Base-by-base conservation (phyloP, 2,888 invertebrate genomes). In the Noctua janthina region DNA sequence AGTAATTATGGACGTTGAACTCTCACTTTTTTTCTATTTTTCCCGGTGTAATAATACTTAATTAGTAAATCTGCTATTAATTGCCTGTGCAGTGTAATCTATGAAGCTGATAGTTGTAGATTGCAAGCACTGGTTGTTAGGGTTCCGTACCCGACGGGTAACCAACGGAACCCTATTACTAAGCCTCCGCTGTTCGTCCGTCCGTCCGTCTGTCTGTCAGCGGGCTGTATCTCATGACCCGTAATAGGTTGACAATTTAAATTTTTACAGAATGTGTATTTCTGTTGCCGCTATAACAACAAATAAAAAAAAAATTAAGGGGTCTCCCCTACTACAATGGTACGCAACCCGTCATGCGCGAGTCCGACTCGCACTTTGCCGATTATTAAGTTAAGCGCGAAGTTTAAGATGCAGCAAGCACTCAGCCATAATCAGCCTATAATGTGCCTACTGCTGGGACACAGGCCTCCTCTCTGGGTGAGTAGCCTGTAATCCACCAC, bases 1-100 rank as follows among this genome's bases (percentile, higher is more conserved):
- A 69, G 79, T 79, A 69, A 86, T 83, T 80, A 85, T 77, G 85
- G 78, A 83, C 83, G 84, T 82, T 87, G 81, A 87, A 90, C 81
- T 83, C 75, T 43, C 46, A 15, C 2, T 73, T 67, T 85, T 82
- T 82, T 79, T 76, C 17, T 74, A 46, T 51, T 70, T 80, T 87
- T 82, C 20, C 51, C 73, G 39, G 62, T 77, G 76, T 43, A 76
- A 76, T 78, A 70, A 20, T 29, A 11, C 54, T 67, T 62, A 74
- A 67, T 67, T 72, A 49, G 67, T 82, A 70, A 54, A 73, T 73
- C n/a, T 20, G 35, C 49, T n/a, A 43, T 29, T 83, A 15, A 62
- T 77, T 79, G 64, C 4, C 67, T 66, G 66, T 77, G 74, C 49
- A 73, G 75, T 56, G 66, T 66, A 20, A 66, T 66, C 66, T 83